phyloP scores from a whole-genome alignment of 1,140 invertebrate species.

The Drosophila lacertosa region DNA sequence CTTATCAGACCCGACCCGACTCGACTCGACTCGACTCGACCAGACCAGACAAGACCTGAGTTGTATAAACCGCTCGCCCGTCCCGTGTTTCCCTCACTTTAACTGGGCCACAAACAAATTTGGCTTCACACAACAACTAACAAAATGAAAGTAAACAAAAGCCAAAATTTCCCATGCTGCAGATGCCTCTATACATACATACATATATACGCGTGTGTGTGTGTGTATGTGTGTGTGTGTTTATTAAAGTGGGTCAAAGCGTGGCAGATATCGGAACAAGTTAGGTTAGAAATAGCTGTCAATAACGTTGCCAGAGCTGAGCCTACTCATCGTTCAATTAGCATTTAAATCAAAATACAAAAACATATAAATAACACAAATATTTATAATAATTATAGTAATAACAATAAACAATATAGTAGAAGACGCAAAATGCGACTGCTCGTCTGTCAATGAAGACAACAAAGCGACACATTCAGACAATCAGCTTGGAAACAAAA shows the following conservation, averaged over 20 bases:
- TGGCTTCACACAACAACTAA: conserved; percentile 22
- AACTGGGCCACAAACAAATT: conserved; percentile 40
- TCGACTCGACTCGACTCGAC: background rate
- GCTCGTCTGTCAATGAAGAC: conserved; percentile 2
- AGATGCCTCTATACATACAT: conserved; percentile 14
- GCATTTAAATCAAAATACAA: conserved; percentile 29
- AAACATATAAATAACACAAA: conserved; percentile 5
- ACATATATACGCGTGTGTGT: conserved; percentile 22
- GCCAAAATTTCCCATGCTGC: conserved; percentile 44
- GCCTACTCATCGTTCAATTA: conserved; percentile 27
- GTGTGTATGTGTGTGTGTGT: background rate
- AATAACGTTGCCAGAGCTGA: background rate
- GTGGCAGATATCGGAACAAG: conserved; percentile 25
- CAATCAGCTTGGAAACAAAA: conserved; percentile 4
- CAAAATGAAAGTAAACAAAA: conserved; percentile 49
- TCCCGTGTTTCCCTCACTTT: background rate
- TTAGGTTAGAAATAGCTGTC: conserved; percentile 12
- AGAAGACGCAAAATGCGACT: conserved; percentile 30
- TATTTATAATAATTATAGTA: conserved; percentile 6
- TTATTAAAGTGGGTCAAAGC: conserved; percentile 57
- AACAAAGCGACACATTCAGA: conserved; percentile 42
- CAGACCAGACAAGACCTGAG: background rate
- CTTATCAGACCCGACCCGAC: conserved; percentile 20
- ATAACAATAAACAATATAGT: conserved; percentile 8
- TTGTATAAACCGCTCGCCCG: too few species aligned